phyloP scores from a whole-genome alignment of 2,888 invertebrate genomes.

The Hydropsyche betteni region DNA sequence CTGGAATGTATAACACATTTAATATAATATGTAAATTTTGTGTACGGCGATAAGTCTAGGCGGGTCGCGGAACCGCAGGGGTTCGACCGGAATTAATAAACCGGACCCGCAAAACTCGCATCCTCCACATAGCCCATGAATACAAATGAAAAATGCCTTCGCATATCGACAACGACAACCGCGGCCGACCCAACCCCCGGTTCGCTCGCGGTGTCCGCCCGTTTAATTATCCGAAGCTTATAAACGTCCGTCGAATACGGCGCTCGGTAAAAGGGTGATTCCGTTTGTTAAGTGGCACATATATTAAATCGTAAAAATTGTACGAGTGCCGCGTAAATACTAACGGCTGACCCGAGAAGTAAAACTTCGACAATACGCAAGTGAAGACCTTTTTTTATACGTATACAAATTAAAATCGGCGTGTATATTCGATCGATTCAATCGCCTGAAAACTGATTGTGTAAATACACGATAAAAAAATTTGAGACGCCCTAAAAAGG shows the following conservation, averaged over 20 bases:
- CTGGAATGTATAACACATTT: constrained; percentile 40
- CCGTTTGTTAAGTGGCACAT: too few relatives aligned
- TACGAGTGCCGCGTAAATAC: too few relatives aligned
- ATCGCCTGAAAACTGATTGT: too few relatives aligned
- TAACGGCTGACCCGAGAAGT: too few relatives aligned
- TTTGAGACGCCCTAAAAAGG: too few relatives aligned
- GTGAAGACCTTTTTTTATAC: too few relatives aligned
- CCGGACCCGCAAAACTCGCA: constrained; percentile 46
- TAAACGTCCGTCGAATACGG: neutral
- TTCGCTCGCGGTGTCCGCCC: neutral
- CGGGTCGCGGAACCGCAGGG: constrained; percentile 20
- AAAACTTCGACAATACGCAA: too few relatives aligned
- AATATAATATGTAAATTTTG: constrained; percentile 50
- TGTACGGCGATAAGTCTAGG: constrained; percentile 45
- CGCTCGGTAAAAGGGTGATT: too few relatives aligned
- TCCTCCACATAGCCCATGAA: constrained; percentile 34
- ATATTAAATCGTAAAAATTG: too few relatives aligned
- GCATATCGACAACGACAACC: constrained; percentile 36
- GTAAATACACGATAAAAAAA: too few relatives aligned
- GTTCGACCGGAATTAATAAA: constrained; percentile 48
- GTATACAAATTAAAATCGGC: too few relatives aligned
- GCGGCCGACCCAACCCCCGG: neutral
- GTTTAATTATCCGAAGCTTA: constrained; percentile 22
- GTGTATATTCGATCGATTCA: too few relatives aligned
- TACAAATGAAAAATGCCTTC: constrained; percentile 43